These are phyloP conservation scores for Salvator merianae DNA, from an alignment of 2,113 vertebrate genomes.

Conservation along the genomic window DNA sequence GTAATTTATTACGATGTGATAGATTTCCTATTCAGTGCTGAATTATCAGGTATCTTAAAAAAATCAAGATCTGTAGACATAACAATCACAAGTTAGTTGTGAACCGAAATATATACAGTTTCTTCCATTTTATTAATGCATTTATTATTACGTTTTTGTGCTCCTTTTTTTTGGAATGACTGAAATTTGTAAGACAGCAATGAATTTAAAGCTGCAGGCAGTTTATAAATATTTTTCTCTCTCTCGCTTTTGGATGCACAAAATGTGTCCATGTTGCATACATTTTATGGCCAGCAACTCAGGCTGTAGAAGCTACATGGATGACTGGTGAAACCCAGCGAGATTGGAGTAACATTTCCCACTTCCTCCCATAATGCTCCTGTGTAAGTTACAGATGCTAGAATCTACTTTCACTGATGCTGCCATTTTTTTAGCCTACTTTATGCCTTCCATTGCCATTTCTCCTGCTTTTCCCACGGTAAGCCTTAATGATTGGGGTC, in stretches of 20 bases:
- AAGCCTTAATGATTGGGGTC: background rate
- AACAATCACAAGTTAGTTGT: background rate
- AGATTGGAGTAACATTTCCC: conserved; percentile 9
- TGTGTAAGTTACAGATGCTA: conserved; percentile 11
- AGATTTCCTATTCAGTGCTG: background rate
- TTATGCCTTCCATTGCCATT: conserved; percentile 3
- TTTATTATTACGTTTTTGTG: background rate
- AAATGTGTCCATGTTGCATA: background rate
- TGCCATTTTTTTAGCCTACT: background rate
- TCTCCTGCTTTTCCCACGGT: conserved; percentile 10
- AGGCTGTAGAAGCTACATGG: conserved; percentile 8
- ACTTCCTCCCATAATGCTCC: background rate
- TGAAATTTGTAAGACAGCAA: background rate
- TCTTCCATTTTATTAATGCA: background rate
- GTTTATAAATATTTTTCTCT: background rate
- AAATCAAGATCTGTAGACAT: no score
- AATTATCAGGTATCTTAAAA: background rate
- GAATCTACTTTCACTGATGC: background rate
- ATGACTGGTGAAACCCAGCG: conserved; percentile 4
- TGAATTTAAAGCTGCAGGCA: background rate
- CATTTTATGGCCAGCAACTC: conserved; percentile 1
- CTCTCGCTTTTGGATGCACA: background rate
- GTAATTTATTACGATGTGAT: no score
- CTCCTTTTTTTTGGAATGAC: background rate
- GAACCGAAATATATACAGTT: background rate